Conservation (phyloP, 2,888 invertebrate species). For the Dromius quadrimaculatus region DNA sequence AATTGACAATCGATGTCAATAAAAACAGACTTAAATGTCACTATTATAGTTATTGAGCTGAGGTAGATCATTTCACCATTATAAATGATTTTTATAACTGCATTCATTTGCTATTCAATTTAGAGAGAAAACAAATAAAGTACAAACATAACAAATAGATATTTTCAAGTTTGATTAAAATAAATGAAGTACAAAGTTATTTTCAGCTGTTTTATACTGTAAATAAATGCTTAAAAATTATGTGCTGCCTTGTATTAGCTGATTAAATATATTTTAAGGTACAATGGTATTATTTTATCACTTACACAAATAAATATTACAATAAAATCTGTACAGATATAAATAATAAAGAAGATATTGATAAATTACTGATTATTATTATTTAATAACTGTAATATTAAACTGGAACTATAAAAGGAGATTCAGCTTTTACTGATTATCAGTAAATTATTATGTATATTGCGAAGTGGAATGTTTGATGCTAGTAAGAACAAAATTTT, state of each 20-base stretch:
- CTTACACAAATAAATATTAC: conserved; percentile 39
- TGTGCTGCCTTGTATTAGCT: conserved; percentile 36
- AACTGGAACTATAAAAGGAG: conserved; percentile 40
- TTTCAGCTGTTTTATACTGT: conserved; percentile 29
- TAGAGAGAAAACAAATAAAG: conserved; percentile 18
- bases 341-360: conserved; percentile 44
- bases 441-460: conserved; percentile 30
- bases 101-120: background rate
- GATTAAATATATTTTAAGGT: conserved; percentile 49
- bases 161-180: background rate
- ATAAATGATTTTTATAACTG: conserved; percentile 1
- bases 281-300: conserved; percentile 50
- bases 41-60: conserved; percentile 44
- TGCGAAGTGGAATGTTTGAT: conserved; percentile 32
- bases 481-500: background rate
- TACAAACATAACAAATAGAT: conserved; percentile 17
- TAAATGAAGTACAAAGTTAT: background rate
- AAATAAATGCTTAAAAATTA: conserved; percentile 28
- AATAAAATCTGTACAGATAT: conserved; percentile 48
- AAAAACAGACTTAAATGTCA: conserved; percentile 29
- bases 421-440: conserved; percentile 25
- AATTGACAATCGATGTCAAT: conserved; percentile 27
- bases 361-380: conserved; percentile 37
- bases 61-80: conserved; percentile 42
- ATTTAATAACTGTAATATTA: conserved; percentile 24